phyloP scores from a whole-genome alignment of 2,888 invertebrate species.

The Cyaniris semiargus region DNA sequence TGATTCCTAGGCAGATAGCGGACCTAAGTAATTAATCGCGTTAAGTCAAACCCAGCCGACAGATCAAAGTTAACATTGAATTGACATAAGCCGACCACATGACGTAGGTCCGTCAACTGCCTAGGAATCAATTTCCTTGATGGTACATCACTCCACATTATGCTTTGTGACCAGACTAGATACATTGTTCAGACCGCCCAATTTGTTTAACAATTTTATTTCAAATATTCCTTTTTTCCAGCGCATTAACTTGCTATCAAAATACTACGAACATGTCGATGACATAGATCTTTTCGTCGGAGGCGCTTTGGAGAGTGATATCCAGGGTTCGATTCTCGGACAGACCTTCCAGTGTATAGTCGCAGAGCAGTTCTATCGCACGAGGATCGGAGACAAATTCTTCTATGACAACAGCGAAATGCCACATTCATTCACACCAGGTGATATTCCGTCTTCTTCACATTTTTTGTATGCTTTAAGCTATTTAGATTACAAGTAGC shows the following conservation, averaged over 20 bases:
- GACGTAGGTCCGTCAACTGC: too few relatives aligned
- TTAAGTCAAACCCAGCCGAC: too few relatives aligned
- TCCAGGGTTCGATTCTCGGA: slow-evolving; percentile 89
- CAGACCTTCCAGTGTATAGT: slow-evolving; percentile 94
- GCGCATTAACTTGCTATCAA: slow-evolving; percentile 84
- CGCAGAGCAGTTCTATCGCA: slow-evolving; percentile 92
- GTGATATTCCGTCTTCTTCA: slow-evolving; percentile 31
- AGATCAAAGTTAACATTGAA: too few relatives aligned
- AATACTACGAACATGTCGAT: slow-evolving; percentile 87
- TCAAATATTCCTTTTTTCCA: slow-evolving; percentile 47
- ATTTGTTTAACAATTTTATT: neutral
- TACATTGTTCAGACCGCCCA: neutral
- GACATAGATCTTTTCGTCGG: slow-evolving; percentile 94
- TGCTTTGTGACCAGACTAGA: neutral
- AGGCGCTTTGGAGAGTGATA: slow-evolving; percentile 88
- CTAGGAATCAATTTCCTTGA: too few relatives aligned
- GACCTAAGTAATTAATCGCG: too few relatives aligned
- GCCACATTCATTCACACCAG: slow-evolving; percentile 49
- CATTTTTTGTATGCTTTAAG: too few relatives aligned
- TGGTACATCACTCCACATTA: too few relatives aligned
- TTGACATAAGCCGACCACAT: too few relatives aligned
- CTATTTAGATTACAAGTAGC: too few relatives aligned
- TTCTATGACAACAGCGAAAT: slow-evolving; percentile 89
- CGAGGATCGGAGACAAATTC: slow-evolving; percentile 91
- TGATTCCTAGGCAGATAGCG: too few relatives aligned